Conservation (phyloP, 2,113 vertebrate species). For the Nansenia antarctica region DNA sequence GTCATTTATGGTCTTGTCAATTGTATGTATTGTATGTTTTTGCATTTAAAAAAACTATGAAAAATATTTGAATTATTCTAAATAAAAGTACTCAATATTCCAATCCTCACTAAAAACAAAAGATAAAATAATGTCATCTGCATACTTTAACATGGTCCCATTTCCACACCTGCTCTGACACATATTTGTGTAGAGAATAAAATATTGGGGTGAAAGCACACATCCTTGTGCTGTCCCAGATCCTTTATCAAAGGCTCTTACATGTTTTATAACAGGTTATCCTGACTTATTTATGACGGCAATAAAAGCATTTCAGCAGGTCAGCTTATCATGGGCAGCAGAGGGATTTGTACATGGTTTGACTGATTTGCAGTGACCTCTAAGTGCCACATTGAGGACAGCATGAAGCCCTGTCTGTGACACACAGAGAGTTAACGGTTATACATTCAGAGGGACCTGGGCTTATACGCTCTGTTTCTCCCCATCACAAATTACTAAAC, state of each 20-base stretch:
- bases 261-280: slow-evolving; percentile 42
- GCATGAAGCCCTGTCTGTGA: slow-evolving; percentile 9
- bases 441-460: slow-evolving; percentile 11
- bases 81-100: no score
- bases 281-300: slow-evolving; percentile 39
- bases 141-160: background rate
- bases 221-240: no score
- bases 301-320: slow-evolving; percentile 25
- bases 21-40: no score
- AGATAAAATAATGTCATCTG: no score
- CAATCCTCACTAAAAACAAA: no score
- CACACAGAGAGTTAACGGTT: slow-evolving; percentile 17
- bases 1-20: no score
- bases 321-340: slow-evolving; percentile 20
- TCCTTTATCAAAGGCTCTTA: background rate
- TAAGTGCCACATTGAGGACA: slow-evolving; percentile 8
- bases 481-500: slow-evolving; percentile 32
- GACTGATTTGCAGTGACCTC: background rate
- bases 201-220: no score
- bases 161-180: no score
- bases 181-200: no score
- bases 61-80: no score
- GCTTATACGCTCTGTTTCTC: slow-evolving; percentile 21
- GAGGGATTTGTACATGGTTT: slow-evolving; percentile 27
- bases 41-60: no score